Evolutionary conservation across 1,140 invertebrate species (phyloP).

Genomic region (Bactericera cockerelli): DNA sequence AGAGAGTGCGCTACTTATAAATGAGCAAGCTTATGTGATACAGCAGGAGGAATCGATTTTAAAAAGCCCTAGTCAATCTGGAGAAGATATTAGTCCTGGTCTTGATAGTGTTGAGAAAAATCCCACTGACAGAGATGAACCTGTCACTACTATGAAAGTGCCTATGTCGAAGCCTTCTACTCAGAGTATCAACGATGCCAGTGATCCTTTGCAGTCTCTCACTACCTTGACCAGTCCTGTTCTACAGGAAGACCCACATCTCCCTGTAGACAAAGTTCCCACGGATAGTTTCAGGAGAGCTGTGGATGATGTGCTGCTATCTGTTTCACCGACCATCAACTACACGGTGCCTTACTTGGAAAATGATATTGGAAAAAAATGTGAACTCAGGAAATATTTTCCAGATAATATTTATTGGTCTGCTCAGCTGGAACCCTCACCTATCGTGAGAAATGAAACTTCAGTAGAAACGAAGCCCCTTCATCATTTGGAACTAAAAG

Average conservation of each 20-base stretch:
- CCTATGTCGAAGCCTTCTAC: neutral
- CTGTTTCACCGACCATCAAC: slow-evolving; percentile 63
- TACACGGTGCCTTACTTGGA: slow-evolving; percentile 78
- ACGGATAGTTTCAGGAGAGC: slow-evolving; percentile 46
- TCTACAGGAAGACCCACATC: neutral
- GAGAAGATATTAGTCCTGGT: neutral
- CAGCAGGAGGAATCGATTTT: neutral
- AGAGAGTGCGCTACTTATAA: slow-evolving; percentile 80
- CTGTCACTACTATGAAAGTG: neutral
- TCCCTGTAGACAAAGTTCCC: slow-evolving; percentile 28
- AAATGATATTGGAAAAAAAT: slow-evolving; percentile 62
- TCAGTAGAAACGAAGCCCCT: slow-evolving; percentile 4
- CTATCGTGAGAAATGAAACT: neutral
- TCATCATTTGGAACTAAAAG: neutral
- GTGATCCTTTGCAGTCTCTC: slow-evolving; percentile 24
- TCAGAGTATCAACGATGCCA: neutral
- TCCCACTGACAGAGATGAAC: neutral
- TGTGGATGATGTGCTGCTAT: slow-evolving; percentile 57
- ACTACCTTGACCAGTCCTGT: slow-evolving; percentile 23
- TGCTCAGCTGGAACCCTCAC: slow-evolving; percentile 27
- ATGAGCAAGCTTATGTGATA: slow-evolving; percentile 44
- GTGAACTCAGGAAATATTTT: slow-evolving; percentile 58
- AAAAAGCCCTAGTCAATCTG: neutral
- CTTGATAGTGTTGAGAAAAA: neutral
- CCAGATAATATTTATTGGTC: slow-evolving; percentile 67